Conservation (phyloP, 2,797 vertebrate genomes). For the Pipistrellus nathusii region DNA sequence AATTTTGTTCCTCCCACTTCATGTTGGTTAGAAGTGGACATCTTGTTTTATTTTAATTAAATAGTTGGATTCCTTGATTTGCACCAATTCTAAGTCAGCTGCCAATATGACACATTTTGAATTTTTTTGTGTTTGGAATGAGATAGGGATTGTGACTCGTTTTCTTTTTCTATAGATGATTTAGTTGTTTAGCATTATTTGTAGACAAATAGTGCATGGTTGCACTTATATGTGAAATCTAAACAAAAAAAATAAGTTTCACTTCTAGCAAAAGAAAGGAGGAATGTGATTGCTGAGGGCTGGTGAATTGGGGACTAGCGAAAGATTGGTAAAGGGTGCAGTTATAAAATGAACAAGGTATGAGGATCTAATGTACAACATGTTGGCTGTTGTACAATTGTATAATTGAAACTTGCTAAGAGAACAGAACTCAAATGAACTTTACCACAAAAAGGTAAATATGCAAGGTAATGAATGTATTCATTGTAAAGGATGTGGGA, state of each 20-base stretch:
- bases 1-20: background rate
- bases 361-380: background rate
- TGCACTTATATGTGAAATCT: background rate
- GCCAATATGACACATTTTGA: background rate
- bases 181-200: background rate
- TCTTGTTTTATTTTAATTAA: conserved; percentile 32
- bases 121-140: background rate
- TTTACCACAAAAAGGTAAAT: background rate
- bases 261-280: background rate
- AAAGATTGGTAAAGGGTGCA: background rate
- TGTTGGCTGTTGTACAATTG: background rate
- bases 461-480: background rate
- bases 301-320: background rate
- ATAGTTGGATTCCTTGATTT: background rate
- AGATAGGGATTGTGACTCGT: background rate
- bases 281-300: background rate
- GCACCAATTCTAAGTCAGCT: background rate
- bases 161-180: background rate
- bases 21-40: background rate
- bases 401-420: background rate
- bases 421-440: background rate
- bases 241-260: background rate
- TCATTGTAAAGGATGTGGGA: background rate
- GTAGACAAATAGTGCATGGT: background rate
- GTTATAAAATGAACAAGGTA: background rate